Conservation (phyloP, 1,140 invertebrate species). For the Acromyrmex charruanus region DNA sequence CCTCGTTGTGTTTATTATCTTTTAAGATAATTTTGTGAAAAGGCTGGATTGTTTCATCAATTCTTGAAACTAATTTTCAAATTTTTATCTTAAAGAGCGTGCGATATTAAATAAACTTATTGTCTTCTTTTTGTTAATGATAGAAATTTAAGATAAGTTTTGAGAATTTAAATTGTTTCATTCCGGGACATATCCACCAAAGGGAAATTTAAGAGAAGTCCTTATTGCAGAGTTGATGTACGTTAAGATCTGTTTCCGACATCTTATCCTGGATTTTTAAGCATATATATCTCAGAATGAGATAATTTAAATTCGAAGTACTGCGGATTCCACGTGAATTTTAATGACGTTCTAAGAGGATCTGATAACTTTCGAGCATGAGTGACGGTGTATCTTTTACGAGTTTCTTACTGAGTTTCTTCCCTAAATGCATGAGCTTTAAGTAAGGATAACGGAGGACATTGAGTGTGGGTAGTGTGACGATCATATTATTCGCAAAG, state of each 20-base stretch:
- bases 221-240: conserved; percentile 29
- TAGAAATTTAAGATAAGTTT: background rate
- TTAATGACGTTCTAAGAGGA: conserved; percentile 41
- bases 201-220: background rate
- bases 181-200: background rate
- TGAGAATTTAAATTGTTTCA: background rate
- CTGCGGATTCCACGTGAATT: conserved; percentile 38
- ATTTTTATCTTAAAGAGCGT: background rate
- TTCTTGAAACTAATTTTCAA: background rate
- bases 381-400: conserved; percentile 12
- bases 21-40: background rate
- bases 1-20: background rate
- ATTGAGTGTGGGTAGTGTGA: background rate
- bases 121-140: background rate
- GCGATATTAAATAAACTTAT: background rate
- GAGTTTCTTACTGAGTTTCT: background rate
- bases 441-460: background rate
- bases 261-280: conserved; percentile 25
- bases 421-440: background rate
- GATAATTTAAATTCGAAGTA: conserved; percentile 45
- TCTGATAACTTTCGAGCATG: conserved; percentile 40
- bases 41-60: background rate
- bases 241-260: conserved; percentile 3
- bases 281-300: conserved; percentile 27
- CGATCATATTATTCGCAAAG: background rate